Percentiles rank a stretch among this genome's conserved stretches.
phyloP scores from a whole-genome alignment of 2,888 invertebrate species.

The Microplitis manilae region DNA sequence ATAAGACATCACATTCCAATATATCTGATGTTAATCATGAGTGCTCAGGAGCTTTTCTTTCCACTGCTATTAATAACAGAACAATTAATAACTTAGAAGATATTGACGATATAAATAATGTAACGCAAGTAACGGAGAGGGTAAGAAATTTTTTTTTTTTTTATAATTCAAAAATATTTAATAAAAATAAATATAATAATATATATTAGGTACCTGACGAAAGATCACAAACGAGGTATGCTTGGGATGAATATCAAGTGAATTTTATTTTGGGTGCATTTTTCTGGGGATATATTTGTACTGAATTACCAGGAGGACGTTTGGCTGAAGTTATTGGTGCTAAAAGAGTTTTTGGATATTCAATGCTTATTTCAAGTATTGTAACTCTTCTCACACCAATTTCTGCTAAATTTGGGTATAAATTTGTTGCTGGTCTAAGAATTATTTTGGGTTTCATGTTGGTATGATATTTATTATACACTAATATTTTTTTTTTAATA shows the following conservation, averaged over 20 bases:
- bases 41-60: conserved; percentile 14
- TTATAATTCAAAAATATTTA: conserved; percentile 2
- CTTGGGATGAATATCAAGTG: conserved; percentile 85
- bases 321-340: conserved; percentile 89
- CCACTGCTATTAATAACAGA: background rate
- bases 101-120: conserved; percentile 36
- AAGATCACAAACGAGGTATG: conserved; percentile 73
- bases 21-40: conserved; percentile 28
- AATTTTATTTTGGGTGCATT: conserved; percentile 89
- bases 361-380: conserved; percentile 86
- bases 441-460: conserved; percentile 84
- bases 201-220: conserved; percentile 13
- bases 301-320: conserved; percentile 90
- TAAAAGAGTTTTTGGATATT: conserved; percentile 88
- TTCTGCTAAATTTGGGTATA: conserved; percentile 81
- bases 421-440: conserved; percentile 81
- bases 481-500: conserved; percentile 12
- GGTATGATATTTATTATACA: conserved; percentile 63
- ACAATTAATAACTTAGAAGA: conserved; percentile 26
- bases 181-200: background rate
- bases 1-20: conserved; percentile 53
- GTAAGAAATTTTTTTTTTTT: conserved; percentile 10
- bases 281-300: conserved; percentile 93
- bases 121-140: conserved; percentile 3
- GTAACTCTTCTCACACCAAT: conserved; percentile 87